phyloP scores from a whole-genome alignment of 2,888 invertebrate genomes.

The Tuta absoluta region DNA sequence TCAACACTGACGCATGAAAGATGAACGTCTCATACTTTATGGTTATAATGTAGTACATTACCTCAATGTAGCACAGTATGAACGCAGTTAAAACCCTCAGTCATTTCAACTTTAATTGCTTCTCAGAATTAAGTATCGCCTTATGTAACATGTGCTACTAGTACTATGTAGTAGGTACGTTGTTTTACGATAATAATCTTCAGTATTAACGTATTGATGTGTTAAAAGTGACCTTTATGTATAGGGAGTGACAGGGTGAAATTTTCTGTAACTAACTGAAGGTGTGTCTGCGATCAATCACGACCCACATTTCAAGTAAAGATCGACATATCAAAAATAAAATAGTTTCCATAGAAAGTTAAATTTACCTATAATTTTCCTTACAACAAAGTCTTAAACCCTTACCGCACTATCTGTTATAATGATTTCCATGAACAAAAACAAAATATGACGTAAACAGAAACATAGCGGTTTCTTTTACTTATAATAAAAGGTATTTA shows the following conservation, averaged over 20 bases:
- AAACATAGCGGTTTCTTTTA: conserved; percentile 29
- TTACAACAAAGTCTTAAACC: neutral
- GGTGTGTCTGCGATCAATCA: too few relatives aligned
- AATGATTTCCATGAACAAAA: neutral
- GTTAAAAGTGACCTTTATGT: neutral
- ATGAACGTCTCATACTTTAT: conserved; percentile 21
- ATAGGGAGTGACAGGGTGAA: too few relatives aligned
- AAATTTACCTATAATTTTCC: neutral
- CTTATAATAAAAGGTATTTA: conserved; percentile 36
- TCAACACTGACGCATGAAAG: neutral
- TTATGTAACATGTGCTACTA: conserved; percentile 36
- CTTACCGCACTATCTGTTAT: neutral
- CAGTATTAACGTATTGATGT: conserved; percentile 11
- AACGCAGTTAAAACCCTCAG: conserved; percentile 39
- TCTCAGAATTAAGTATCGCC: conserved; percentile 43
- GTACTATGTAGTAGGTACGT: conserved; percentile 29
- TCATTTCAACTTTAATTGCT: conserved; percentile 49
- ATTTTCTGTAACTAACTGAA: too few relatives aligned
- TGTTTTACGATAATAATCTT: conserved; percentile 26
- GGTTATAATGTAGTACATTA: conserved; percentile 14
- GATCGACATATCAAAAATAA: too few relatives aligned
- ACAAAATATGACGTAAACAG: neutral
- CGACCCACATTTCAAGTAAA: too few relatives aligned
- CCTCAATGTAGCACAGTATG: conserved; percentile 34
- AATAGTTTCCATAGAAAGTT: too few relatives aligned